A percentile compares a stretch with the other conserved stretches of the same genome.
Conservation (phyloP, 2,797 vertebrate species). For the Cuniculus paca region DNA sequence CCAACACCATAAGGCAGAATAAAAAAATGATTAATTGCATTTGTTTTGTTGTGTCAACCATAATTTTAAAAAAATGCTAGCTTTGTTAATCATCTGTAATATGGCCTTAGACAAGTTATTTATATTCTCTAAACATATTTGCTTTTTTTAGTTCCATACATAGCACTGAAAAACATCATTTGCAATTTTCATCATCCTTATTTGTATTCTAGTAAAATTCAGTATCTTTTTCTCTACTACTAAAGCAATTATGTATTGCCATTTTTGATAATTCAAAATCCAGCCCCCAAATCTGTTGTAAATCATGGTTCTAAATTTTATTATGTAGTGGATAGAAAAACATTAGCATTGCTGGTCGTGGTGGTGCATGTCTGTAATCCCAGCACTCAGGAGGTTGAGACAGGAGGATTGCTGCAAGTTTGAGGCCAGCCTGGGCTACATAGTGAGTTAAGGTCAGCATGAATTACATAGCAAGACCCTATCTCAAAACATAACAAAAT, state of each 20-base stretch:
- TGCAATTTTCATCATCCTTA: neutral
- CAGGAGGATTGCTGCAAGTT: neutral
- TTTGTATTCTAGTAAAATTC: slow-evolving; percentile 19
- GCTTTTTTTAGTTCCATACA: neutral
- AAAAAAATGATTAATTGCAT: neutral
- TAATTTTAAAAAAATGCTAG: neutral
- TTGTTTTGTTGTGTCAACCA: neutral
- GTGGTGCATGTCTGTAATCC: neutral
- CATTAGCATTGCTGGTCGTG: neutral
- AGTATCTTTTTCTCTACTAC: neutral
- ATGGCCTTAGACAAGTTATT: neutral
- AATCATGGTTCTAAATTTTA: neutral
- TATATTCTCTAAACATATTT: neutral
- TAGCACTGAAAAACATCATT: neutral
- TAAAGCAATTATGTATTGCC: neutral
- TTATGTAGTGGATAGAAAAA: neutral
- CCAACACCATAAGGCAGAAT: neutral
- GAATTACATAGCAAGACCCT: neutral
- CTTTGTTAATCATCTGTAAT: neutral
- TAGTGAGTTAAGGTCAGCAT: neutral
- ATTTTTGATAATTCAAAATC: slow-evolving; percentile 37
- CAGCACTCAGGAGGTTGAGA: neutral
- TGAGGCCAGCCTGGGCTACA: neutral
- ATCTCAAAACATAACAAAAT: neutral
- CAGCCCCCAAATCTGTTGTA: neutral